These are phyloP conservation scores for Hermaeophaga mercurialis DNA, from an alignment of 2,888 invertebrate genomes.

Conservation along the genomic window DNA sequence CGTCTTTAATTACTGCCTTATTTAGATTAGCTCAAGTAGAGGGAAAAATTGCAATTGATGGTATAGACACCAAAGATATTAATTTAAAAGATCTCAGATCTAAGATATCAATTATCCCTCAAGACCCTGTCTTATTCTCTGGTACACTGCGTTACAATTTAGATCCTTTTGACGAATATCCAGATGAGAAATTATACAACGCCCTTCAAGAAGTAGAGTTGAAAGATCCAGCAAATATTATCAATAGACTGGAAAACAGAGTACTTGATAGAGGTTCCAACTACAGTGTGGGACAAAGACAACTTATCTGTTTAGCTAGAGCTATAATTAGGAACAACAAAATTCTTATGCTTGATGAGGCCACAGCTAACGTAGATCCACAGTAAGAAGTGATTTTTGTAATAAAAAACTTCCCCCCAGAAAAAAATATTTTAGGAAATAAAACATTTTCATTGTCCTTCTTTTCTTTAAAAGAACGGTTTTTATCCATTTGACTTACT, in stretches of 20 bases:
- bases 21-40: slow-evolving; percentile 76
- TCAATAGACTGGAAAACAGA: slow-evolving; percentile 67
- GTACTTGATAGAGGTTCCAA: slow-evolving; percentile 79
- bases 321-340: slow-evolving; percentile 84
- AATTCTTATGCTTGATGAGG: slow-evolving; percentile 87
- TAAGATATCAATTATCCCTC: slow-evolving; percentile 64
- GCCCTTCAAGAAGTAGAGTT: slow-evolving; percentile 77
- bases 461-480: too few relatives aligned
- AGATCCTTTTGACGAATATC: slow-evolving; percentile 74
- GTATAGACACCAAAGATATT: slow-evolving; percentile 63
- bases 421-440: background rate
- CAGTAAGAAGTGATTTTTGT: slow-evolving; percentile 64
- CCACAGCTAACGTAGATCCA: slow-evolving; percentile 91
- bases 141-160: slow-evolving; percentile 71
- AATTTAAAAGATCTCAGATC: slow-evolving; percentile 63
- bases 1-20: slow-evolving; percentile 75
- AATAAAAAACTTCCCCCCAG: too few relatives aligned
- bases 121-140: slow-evolving; percentile 63
- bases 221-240: slow-evolving; percentile 67
- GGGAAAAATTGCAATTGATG: slow-evolving; percentile 75
- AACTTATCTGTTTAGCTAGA: slow-evolving; percentile 85
- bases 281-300: slow-evolving; percentile 89
- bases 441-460: background rate
- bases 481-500: background rate
- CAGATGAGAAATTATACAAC: slow-evolving; percentile 71